Base-by-base conservation (phyloP, 2,797 vertebrate species). In the Pangasius macronema region DNA sequence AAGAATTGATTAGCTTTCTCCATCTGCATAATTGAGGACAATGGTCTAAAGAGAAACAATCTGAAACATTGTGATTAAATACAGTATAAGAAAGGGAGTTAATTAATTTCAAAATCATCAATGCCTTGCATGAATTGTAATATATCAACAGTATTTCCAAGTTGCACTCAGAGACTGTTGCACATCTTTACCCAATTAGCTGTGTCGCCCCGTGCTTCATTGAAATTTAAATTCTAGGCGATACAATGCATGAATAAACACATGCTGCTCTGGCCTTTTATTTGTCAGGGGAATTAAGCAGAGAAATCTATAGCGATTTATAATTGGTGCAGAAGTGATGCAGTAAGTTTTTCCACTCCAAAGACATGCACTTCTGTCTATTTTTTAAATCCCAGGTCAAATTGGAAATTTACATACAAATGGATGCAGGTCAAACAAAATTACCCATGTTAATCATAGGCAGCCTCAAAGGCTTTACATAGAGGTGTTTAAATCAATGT, bases 61-160 rank as follows among this genome's bases (percentile, higher is more conserved):
- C 88, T 70, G 53, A 89, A 88, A 89, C 86, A 90, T 87, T 91
- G 88, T 82, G 88, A 91, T 91, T 90, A 89, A 89, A 88, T 87
- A 88, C 53, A 61, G 85, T 95, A 93, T 92, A 91, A 92, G 89
- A 82, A 83, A 87, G 55, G 36, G 91, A 94, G 94, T 95, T 96
- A 95, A 96, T 96, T 96, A 94, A 95, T 95, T 96, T 95, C 94
- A 96, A 95, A 96, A 94, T 93, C 92, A 92, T 90, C 87, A 91
- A 92, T 93, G 94, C 92, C 93, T 93, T 90, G 94, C 91, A 93
- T 92, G 65, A 92, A 94, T 94, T 94, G 94, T 95, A 96, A 95
- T 93, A 94, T 94, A 95, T 95, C 95, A 95, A 94, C 90, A 94
- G 92, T 95, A 94, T 94, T 86, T 95, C 94, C 94, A 90, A 95